Evolutionary conservation across 23 tunicate species (phyloP).

Genomic region (Styela plicata): DNA sequence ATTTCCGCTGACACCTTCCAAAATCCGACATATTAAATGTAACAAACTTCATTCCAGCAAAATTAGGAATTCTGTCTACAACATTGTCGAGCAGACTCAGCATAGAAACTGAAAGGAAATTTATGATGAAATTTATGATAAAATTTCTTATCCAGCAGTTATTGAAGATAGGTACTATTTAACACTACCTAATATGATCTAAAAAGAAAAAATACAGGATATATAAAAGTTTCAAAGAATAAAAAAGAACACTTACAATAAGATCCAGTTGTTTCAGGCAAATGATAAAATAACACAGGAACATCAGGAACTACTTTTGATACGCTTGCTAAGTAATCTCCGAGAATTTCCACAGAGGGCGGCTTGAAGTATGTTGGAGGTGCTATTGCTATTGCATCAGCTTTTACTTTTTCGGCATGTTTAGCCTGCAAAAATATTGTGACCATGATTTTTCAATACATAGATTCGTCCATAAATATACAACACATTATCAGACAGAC

Average conservation of each 20-base stretch:
- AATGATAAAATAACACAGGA: conserved; percentile 82
- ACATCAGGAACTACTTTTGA: conserved; percentile 43
- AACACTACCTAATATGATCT: no score
- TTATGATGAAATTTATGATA: no score
- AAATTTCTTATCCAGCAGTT: no score
- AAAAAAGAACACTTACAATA: conserved; percentile 34
- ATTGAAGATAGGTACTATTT: no score
- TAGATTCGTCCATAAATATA: no score
- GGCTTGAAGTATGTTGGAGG: conserved; percentile 76
- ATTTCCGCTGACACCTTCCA: conserved; percentile 16
- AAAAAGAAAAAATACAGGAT: no score
- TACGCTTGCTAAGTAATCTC: conserved; percentile 62
- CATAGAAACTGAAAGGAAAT: conserved; percentile 30
- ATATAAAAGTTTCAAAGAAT: no score
- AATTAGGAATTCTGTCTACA: conserved; percentile 26
- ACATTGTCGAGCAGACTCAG: conserved; percentile 14
- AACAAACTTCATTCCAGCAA: conserved; percentile 26
- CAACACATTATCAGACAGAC: no score
- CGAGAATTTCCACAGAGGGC: conserved; percentile 44
- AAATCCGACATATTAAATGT: conserved; percentile 3
- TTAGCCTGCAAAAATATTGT: no score
- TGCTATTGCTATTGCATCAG: conserved; percentile 53
- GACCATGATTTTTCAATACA: no score
- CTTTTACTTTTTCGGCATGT: conserved; percentile 59
- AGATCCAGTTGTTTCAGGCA: conserved; percentile 65